Evolutionary conservation across 1,140 invertebrate genomes (phyloP), one percentile per base, ranked within the genome.

Genomic region (Philopotamus ludificatus): DNA sequence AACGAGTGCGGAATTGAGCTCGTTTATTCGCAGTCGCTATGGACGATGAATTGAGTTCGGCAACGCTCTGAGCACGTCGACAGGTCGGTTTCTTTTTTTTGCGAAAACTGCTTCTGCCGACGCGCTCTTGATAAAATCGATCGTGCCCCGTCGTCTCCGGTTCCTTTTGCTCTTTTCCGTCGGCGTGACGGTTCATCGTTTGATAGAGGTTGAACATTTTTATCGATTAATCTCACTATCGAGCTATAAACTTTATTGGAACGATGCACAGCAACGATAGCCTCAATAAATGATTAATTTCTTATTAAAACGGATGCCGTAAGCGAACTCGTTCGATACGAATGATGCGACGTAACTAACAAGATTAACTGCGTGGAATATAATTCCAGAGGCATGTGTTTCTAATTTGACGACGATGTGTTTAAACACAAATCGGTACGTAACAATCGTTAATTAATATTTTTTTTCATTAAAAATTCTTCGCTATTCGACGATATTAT

Each of bases 171-270:
- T 85, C 84, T 18, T 82, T 80, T 8, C 83, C 84, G 16, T 83
- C 83, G n/a, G 81, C 82, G 25, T 84, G 82, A 68, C 85, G 83
- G 66, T 85, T 86, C 71, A 89, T 84, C 58, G 82, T 86, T 72
- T 89, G 87, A 74, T 91, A 91, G 18, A 90, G 78, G 70, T 90
- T 91, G 71, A 91, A 89, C 88, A 91, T 90, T 28, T 34, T 80
- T 81, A n/a, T n/a, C n/a, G n/a, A n/a, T n/a, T n/a, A n/a, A n/a
- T n/a, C n/a, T n/a, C n/a, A n/a, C n/a, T n/a, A n/a, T n/a, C n/a
- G n/a, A n/a, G n/a, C n/a, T n/a, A n/a, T n/a, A n/a, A 55, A 34
- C n/a, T 7, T 34, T 10, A 26, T 42, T 9, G 41, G 21, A 55
- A 55, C 21, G 10, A 25, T n/a, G 28, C 57, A 47, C 44, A 16